A percentile compares a stretch with the other conserved stretches of the same genome.
Conservation (phyloP, 2,113 vertebrate genomes). For the Pao palembangensis region DNA sequence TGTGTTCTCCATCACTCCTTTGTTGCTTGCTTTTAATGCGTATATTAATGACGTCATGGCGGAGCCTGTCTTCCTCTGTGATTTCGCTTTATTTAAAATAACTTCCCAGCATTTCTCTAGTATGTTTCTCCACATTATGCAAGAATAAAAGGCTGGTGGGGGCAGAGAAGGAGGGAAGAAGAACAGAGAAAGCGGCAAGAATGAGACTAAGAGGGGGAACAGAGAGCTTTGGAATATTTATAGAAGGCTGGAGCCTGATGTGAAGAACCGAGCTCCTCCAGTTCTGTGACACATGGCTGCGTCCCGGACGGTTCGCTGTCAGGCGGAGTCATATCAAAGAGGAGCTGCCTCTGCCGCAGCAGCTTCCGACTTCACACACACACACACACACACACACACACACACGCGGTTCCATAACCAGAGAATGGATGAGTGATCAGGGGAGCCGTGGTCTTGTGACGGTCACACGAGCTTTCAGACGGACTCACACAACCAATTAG, state of each 20-base stretch:
- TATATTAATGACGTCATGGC: no score
- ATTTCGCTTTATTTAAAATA: no score
- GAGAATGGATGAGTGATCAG: background rate
- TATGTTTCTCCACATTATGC: no score
- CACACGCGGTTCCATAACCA: background rate
- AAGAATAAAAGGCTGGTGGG: constrained; percentile 10
- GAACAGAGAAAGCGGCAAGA: constrained; percentile 17
- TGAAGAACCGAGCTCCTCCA: constrained; percentile 64
- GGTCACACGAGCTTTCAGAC: constrained; percentile 19
- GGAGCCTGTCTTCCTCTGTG: no score
- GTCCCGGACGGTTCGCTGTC: constrained; percentile 55
- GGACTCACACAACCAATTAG: constrained; percentile 15
- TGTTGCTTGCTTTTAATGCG: no score
- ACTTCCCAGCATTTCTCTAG: no score
- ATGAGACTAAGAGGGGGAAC: constrained; percentile 12
- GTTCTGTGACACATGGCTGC: constrained; percentile 49
- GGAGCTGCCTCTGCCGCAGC: constrained; percentile 26
- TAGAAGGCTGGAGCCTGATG: constrained; percentile 55
- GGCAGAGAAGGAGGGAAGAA: background rate
- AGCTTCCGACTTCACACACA: no score
- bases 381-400: no score
- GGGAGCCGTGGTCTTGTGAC: constrained; percentile 5
- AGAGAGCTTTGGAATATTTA: constrained; percentile 64
- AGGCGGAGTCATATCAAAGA: constrained; percentile 48
- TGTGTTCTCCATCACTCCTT: no score